Evolutionary conservation across 35 echinoderm and acorn worm species (phyloP).

Genomic region (Nesometra sesokonis): DNA sequence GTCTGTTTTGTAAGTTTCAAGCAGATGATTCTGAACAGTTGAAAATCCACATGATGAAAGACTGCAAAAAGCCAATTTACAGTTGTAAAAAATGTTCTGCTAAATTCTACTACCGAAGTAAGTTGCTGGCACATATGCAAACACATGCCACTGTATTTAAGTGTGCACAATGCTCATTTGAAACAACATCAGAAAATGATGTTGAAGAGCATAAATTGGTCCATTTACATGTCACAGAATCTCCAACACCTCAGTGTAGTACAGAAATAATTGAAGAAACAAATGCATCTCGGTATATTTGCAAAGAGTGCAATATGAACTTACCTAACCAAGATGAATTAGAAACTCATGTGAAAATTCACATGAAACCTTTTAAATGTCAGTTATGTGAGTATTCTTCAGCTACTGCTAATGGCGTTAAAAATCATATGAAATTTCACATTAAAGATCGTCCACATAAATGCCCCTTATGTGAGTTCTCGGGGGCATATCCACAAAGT

Average conservation of each 20-base stretch:
- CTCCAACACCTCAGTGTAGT: constrained; percentile 1
- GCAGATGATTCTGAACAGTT: constrained; percentile 11
- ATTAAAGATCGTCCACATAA: constrained; percentile 81
- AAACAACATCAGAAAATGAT: neutral
- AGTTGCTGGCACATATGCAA: constrained; percentile 32
- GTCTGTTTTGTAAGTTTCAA: constrained; percentile 35
- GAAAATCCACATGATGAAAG: constrained; percentile 23
- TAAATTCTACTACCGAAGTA: constrained; percentile 13
- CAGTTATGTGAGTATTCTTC: constrained; percentile 67
- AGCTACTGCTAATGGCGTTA: constrained; percentile 72
- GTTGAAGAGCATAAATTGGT: neutral
- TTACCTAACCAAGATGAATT: constrained; percentile 25
- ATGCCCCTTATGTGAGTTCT: constrained; percentile 75
- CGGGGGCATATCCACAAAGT: constrained; percentile 91
- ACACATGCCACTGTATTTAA: constrained; percentile 20
- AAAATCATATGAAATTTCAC: constrained; percentile 99
- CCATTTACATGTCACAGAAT: neutral
- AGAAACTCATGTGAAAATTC: constrained; percentile 43
- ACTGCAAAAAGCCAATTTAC: constrained; percentile 2
- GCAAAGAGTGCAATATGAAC: constrained; percentile 64
- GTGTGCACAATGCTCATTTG: constrained; percentile 9
- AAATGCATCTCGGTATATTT: constrained; percentile 13
- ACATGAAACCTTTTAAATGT: constrained; percentile 82
- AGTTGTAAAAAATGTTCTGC: constrained; percentile 43
- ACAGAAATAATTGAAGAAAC: constrained; percentile 21